phyloP scores from a whole-genome alignment of 2,113 vertebrate species.

The Nanger granti region DNA sequence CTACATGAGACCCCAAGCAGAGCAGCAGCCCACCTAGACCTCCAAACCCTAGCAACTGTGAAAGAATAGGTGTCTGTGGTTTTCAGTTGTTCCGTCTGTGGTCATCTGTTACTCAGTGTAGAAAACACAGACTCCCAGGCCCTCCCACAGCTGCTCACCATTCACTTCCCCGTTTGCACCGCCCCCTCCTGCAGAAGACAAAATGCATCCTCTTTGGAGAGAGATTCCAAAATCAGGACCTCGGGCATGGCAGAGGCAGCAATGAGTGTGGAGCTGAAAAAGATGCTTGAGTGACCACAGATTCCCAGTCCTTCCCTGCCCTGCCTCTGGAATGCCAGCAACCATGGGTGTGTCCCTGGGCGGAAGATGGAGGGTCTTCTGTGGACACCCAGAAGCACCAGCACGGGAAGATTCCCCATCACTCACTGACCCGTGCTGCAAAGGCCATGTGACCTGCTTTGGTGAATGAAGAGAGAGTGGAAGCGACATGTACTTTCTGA shows the following conservation, averaged over 20 bases:
- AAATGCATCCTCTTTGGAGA: neutral
- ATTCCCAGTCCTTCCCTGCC: neutral
- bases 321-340: neutral
- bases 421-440: neutral
- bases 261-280: neutral
- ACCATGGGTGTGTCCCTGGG: neutral
- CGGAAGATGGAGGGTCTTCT: neutral
- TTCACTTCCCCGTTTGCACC: neutral
- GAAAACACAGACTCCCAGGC: neutral
- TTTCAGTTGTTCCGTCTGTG: neutral
- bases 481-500: neutral
- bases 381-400: neutral
- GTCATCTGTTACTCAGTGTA: neutral
- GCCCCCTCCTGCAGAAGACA: neutral
- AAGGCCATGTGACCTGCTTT: neutral
- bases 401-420: rapidly evolving
- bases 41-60: neutral
- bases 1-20: neutral
- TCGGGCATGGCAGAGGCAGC: neutral
- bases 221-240: neutral
- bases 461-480: neutral
- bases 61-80: neutral
- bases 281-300: neutral
- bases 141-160: neutral
- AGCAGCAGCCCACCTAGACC: neutral